Base-by-base conservation (phyloP, 2,888 invertebrate genomes). In the Hoplodrina ambigua region DNA sequence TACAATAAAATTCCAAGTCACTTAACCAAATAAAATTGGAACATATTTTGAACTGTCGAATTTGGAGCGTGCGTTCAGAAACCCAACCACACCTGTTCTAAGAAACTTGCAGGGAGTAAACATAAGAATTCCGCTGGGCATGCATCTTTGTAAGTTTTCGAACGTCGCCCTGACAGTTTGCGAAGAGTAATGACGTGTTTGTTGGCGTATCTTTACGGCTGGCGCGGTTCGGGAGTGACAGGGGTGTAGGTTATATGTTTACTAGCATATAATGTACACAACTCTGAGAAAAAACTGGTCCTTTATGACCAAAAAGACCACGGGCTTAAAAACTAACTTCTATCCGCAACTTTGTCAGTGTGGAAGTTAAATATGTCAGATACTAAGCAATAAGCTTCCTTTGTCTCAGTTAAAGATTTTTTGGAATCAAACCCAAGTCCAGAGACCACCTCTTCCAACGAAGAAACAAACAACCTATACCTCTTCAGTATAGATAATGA, bases 151-250 rank as follows among this genome's bases (percentile, higher is more conserved):
- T 71, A 70, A 83, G 85, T 87, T 86, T 84, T 63, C 73, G 81
- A 86, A 85, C 86, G 80, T 68, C 66, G 79, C 77, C 74, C 70
- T 85, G 87, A 85, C 88, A 85, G 86, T 78, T 76, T 54, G 33
- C 67, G 81, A 85, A 87, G 88, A 88, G 83, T 89, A 88, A 88
- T 85, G 87, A 87, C 74, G 81, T 79, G 73, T 78, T 77, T 81
- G 82, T 81, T 70, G 82, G 78, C 81, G 80, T 82, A 85, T 82
- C 84, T 86, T 89, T 82, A 86, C 84, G 86, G 83, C 86, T 63
- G 19, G 20, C 6, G 58, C 81, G 52, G 57, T 75, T 69, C 56
- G 61, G 78, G 77, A 37, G n/a, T 54, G 71, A 70, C 64, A 66
- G 61, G 54, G 62, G 50, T 76, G 17, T 41, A 52, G 58, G 41